phyloP scores from a whole-genome alignment of 2,797 vertebrate genomes.

The Microctenopoma steveboyesi region DNA sequence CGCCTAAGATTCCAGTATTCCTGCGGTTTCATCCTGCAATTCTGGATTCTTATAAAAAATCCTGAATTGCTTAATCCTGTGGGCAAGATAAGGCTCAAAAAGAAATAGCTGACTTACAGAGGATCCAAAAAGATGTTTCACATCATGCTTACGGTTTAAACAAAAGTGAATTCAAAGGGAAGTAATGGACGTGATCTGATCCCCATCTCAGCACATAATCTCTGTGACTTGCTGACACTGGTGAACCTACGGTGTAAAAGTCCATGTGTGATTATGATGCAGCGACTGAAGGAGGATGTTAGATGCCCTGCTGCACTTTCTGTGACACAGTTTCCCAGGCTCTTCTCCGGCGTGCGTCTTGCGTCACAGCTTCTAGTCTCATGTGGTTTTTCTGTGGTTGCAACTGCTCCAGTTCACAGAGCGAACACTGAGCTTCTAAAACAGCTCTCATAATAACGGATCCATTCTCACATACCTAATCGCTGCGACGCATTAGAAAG shows the following conservation, averaged over 20 bases:
- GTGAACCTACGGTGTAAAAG: slow-evolving; percentile 17
- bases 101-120: slow-evolving; percentile 9
- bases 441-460: slow-evolving; percentile 66
- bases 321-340: slow-evolving; percentile 82
- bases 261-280: slow-evolving; percentile 44
- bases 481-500: slow-evolving; percentile 61
- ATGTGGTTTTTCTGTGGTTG: slow-evolving; percentile 78
- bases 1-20: slow-evolving; percentile 32
- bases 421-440: slow-evolving; percentile 60
- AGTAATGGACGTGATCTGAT: slow-evolving; percentile 6
- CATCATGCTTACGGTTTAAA: not conserved
- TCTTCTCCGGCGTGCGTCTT: slow-evolving; percentile 64
- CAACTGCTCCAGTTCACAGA: slow-evolving; percentile 77
- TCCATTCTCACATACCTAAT: slow-evolving; percentile 54
- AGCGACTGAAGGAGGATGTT: slow-evolving; percentile 68
- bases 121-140: not conserved
- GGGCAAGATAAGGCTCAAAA: slow-evolving; percentile 19
- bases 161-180: not conserved
- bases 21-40: slow-evolving; percentile 26
- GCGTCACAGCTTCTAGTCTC: slow-evolving; percentile 76
- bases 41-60: slow-evolving; percentile 27
- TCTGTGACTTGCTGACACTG: slow-evolving; percentile 45
- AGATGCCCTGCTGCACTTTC: slow-evolving; percentile 71
- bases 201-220: slow-evolving; percentile 22
- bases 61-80: slow-evolving; percentile 30